Evolutionary conservation across 23 tunicate genomes (phyloP), one percentile per base, ranked within the genome.

Genomic region (Diplosoma virens): DNA sequence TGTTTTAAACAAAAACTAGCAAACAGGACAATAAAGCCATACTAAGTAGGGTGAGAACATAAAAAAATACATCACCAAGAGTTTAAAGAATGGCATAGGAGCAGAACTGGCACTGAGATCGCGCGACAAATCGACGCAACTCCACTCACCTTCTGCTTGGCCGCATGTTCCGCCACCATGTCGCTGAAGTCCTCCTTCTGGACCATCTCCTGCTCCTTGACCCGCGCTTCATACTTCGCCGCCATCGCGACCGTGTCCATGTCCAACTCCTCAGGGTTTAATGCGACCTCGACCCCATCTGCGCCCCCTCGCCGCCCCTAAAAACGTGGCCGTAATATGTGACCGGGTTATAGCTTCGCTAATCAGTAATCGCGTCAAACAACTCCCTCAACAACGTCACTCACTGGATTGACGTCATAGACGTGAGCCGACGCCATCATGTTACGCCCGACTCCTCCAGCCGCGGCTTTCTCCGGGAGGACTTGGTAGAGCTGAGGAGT

Each of bases 391-490:
- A 55, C 22, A 17, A 70, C 66, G n/a, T n/a, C 25, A 78, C 84
- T 81, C 37, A 85, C 88, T 20, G 65, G 73, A 33, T 87, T 66
- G 21, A 93, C 79, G 48, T 95, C 99, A 56, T 95, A 95, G 4
- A 84, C 93, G 53, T 95, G 99, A 9, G 83, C 71, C 0, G 99
- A 89, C n/a, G 87, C 99, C 99, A 95, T 95, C 99, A 95, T 95
- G 22, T 82, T 23, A 30, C 86, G 65, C 2, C 96, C 96, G 3
- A 75, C 93, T 4, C 76, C 60, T 18, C 84, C 79, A 7, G 83
- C 75, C 1, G 81, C 76, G 2, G 84, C 32, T 66, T 95, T 89
- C 59, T 95, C 96, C 3, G 95, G 91, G 9, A 95, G 48, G 25
- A 95, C 99, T 32, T 81, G 83, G 72, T 77, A 95, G 4, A 95